phyloP scores from a whole-genome alignment of 2,888 invertebrate species.

The Acleris emargana region DNA sequence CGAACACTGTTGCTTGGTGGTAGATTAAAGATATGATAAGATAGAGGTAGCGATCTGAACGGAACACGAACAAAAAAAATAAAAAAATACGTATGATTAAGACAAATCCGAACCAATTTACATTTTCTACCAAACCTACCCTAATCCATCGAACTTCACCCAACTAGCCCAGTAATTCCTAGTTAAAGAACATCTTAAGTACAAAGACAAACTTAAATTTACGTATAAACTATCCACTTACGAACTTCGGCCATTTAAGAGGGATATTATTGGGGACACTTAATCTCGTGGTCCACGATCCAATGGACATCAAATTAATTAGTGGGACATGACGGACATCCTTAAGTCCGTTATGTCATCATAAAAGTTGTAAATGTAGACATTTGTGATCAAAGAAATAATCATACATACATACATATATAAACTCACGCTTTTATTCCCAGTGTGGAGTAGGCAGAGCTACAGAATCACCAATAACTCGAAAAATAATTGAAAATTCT shows the following conservation, averaged over 20 bases:
- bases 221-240: conserved; percentile 34
- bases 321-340: conserved; percentile 45
- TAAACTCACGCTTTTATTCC: too few relatives aligned
- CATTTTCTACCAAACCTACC: conserved; percentile 5
- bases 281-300: conserved; percentile 48
- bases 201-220: conserved; percentile 35
- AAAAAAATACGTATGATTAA: too few relatives aligned
- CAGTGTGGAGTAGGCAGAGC: too few relatives aligned
- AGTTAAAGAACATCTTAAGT: conserved; percentile 28
- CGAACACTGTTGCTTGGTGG: too few relatives aligned
- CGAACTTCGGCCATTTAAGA: conserved; percentile 34
- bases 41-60: too few relatives aligned
- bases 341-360: conserved; percentile 20
- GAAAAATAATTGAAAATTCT: too few relatives aligned
- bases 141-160: conserved; percentile 11
- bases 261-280: conserved; percentile 37
- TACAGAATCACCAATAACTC: too few relatives aligned
- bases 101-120: background rate
- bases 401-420: too few relatives aligned
- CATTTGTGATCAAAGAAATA: too few relatives aligned
- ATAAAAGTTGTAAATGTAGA: background rate
- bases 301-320: conserved; percentile 53
- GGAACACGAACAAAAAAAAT: too few relatives aligned
- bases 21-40: too few relatives aligned
- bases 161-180: conserved; percentile 21